Base-by-base conservation (phyloP, 2,888 invertebrate species). In the Troilus luridus region DNA sequence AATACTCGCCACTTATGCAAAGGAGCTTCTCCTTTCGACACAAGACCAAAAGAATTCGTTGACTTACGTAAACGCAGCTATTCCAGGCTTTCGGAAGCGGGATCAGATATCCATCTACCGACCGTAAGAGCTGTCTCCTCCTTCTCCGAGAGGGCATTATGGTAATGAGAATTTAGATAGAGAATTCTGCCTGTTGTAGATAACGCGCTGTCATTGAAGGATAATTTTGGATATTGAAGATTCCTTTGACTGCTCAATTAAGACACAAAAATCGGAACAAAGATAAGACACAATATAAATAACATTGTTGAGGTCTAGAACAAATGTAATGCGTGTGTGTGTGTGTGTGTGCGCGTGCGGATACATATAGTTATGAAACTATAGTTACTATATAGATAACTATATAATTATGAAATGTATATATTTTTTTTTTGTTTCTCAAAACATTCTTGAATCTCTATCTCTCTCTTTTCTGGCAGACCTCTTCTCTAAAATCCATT, bases 1-100 rank as follows among this genome's bases (percentile, higher is more conserved):
- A 77, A 77, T 77, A 77, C 72, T 14, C 24, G 72, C 27, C 72
- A n/a, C 17, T 77, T 77, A 77, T 77, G 72, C 72, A 41, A 77
- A 77, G 27, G 7, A 1, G 27, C 6, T 1, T 24, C 41, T 41
- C 19, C 72, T 77, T 77, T 77, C 72, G 41, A 77, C 72, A 77
- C 41, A 41, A 41, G 17, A 19, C 72, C 5, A 41, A 17, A 77
- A 77, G 72, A 77, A 77, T 77, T 77, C 41, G 27, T 0, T 19
- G 72, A 41, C 27, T 77, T 77, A 77, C 72, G 72, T 77, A 77
- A 77, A 77, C 27, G 72, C 72, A 41, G 72, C 27, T 41, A 41
- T 77, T 41, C 41, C 27, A 41, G 14, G 21, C 27, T 41, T 27
- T 77, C 72, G 72, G 72, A 77, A 77, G 72, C 27, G 1, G 72